Evolutionary conservation across 53 echinoderm and acorn worm genomes (phyloP), one percentile per base, ranked within the genome.

Genomic region (Patiria pectinifera): DNA sequence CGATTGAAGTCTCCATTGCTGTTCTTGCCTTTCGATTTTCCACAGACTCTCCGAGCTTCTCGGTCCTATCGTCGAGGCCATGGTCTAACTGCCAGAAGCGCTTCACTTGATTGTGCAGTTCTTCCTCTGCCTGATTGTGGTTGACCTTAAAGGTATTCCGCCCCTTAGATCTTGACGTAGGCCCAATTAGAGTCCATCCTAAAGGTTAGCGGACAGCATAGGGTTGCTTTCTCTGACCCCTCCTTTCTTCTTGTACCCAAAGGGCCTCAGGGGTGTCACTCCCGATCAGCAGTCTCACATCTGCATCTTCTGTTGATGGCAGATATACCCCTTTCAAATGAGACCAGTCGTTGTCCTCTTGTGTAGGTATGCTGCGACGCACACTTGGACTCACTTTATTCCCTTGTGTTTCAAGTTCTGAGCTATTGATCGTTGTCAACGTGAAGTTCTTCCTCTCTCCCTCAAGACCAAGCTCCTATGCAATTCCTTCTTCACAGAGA

Each of bases 111-210:
- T 87, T 48, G 4, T 93, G 78, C 69, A 95, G 92, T 4, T 69
- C 63, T 2, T 93, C 94, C 25, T 93, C 94, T 0, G 84, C 61
- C 11, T 26, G n/a, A 11, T 91, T 86, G 82, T 91, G 60, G 63
- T 88, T 83, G 74, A 92, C 92, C 18, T 47, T 59, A 71, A 82
- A 89, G 62, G 45, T 16, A 53, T 74, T 13, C 12, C 43, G 69
- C 45, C 83, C 48, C 78, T 85, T 85, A 35, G 21, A 9, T 21
- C 71, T 86, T 43, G 86, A 77, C 22, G 76, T 80, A 44, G 92
- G 95, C 15, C 93, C 93, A 4, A 95, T 69, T 46, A 95, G 75
- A n/a, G 95, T 95, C 95, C 95, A 95, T 26, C 95, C 91, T 13
- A 95, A 58, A 19, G 88, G 91, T 43, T 87, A 85, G 5, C 69